Evolutionary conservation across 2,113 vertebrate species (phyloP).

Genomic region (Mugil cephalus): DNA sequence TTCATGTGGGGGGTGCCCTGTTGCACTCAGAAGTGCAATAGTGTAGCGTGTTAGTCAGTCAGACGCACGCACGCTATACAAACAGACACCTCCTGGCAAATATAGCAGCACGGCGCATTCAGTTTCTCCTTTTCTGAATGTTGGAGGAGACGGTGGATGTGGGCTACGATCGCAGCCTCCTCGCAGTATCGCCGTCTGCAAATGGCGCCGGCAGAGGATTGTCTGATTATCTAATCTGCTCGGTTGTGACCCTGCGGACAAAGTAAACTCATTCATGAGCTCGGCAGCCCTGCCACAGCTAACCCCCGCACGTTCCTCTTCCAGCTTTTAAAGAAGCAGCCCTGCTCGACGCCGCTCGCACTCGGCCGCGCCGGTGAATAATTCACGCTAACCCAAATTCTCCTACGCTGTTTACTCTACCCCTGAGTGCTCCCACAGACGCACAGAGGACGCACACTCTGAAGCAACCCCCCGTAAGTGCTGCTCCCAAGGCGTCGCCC

Average conservation of each 20-base stretch:
- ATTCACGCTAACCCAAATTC: conserved; percentile 81
- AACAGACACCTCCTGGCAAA: conserved; percentile 39
- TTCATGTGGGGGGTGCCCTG: conserved; percentile 63
- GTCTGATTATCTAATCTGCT: conserved; percentile 53
- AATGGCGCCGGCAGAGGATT: conserved; percentile 12
- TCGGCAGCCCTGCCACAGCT: conserved; percentile 19
- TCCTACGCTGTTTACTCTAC: conserved; percentile 60
- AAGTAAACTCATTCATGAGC: conserved; percentile 41
- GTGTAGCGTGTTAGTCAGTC: conserved; percentile 65
- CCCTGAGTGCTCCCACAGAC: conserved; percentile 57
- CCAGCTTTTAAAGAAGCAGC: conserved; percentile 45
- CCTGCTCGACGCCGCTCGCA: neutral
- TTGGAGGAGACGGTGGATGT: conserved; percentile 8
- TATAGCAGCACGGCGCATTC: conserved; percentile 38
- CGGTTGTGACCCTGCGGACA: conserved; percentile 46
- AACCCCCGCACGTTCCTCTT: conserved; percentile 7
- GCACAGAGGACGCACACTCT: conserved; percentile 25
- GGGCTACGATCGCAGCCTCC: too few relatives aligned
- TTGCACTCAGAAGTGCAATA: conserved; percentile 73
- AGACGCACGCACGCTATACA: conserved; percentile 41
- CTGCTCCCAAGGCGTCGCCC: conserved; percentile 74
- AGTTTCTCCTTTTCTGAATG: conserved; percentile 47
- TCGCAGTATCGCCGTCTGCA: neutral
- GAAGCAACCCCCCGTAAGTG: conserved; percentile 57
- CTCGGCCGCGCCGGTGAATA: conserved; percentile 70